Conservation (phyloP, 2,113 vertebrate species). For the Lontra canadensis region DNA sequence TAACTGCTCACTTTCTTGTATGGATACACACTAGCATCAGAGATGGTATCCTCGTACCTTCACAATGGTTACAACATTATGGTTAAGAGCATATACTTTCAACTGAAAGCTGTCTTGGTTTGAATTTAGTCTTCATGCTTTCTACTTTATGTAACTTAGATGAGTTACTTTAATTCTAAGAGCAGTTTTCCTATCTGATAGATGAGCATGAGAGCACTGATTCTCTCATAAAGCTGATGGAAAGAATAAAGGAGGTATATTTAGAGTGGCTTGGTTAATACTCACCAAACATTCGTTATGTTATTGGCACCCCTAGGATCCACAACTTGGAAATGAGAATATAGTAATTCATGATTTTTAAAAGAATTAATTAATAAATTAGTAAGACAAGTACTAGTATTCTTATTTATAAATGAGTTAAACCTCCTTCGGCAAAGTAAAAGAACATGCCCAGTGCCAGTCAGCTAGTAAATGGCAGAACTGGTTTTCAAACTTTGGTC, state of each 20-base stretch:
- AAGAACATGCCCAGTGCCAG: not conserved
- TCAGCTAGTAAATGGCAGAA: not conserved
- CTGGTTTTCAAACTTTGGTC: not conserved
- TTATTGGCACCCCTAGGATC: not conserved
- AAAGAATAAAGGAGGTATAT: not conserved
- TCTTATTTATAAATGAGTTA: not conserved
- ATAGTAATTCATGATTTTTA: not conserved
- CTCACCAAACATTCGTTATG: not conserved
- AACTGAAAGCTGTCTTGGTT: not conserved
- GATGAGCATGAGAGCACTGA: not conserved
- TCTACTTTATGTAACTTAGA: not conserved
- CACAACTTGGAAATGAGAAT: not conserved
- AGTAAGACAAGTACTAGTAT: not conserved
- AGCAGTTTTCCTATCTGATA: not conserved
- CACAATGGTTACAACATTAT: not conserved
- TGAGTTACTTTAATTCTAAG: not conserved
- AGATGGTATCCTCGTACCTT: not conserved
- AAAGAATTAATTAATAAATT: not conserved
- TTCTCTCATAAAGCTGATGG: not conserved
- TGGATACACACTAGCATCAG: not conserved
- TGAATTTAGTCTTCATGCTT: not conserved
- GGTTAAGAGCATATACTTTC: not conserved
- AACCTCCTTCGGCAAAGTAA: not conserved
- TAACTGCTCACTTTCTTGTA: not conserved
- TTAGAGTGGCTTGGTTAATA: not conserved